These are phyloP conservation scores for Phymastichus coffea DNA, from an alignment of 1,140 invertebrate species.

Conservation along the genomic window DNA sequence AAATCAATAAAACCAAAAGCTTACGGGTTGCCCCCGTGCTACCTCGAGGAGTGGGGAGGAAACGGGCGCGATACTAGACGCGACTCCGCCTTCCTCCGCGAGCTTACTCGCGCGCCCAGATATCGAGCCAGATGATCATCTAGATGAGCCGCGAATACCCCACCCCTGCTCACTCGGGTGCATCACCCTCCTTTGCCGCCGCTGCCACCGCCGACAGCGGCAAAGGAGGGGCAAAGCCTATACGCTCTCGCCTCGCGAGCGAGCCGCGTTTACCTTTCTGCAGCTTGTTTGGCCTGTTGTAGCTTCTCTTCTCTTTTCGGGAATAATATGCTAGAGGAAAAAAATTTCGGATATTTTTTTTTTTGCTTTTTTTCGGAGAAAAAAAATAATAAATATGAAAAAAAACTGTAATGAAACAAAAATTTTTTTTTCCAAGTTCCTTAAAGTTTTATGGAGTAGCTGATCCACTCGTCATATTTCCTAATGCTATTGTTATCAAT, in stretches of 20 bases:
- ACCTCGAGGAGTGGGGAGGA: neutral
- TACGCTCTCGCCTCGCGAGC: neutral
- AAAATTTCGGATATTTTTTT: too few species aligned
- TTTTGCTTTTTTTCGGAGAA: too few species aligned
- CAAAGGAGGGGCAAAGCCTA: too few species aligned
- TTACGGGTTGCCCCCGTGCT: neutral
- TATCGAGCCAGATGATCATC: slow-evolving; percentile 46
- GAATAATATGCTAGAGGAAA: too few species aligned
- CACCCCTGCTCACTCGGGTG: slow-evolving; percentile 3
- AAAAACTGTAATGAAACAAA: too few species aligned
- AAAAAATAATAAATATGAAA: too few species aligned
- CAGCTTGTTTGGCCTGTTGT: neutral
- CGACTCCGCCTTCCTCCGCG: neutral
- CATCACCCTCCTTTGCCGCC: slow-evolving; percentile 1
- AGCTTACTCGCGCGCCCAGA: neutral
- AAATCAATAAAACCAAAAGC: neutral
- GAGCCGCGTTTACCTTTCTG: slow-evolving; percentile 9
- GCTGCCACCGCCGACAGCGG: neutral
- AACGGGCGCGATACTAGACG: neutral
- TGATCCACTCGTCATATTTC: too few species aligned
- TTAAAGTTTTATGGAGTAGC: too few species aligned
- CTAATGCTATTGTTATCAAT: too few species aligned
- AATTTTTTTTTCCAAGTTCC: too few species aligned
- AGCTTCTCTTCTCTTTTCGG: too few species aligned
- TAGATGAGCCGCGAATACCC: slow-evolving; percentile 40